These are phyloP conservation scores for Microctonus aethiopoides DNA, from an alignment of 2,888 invertebrate species.

Conservation along the genomic window DNA sequence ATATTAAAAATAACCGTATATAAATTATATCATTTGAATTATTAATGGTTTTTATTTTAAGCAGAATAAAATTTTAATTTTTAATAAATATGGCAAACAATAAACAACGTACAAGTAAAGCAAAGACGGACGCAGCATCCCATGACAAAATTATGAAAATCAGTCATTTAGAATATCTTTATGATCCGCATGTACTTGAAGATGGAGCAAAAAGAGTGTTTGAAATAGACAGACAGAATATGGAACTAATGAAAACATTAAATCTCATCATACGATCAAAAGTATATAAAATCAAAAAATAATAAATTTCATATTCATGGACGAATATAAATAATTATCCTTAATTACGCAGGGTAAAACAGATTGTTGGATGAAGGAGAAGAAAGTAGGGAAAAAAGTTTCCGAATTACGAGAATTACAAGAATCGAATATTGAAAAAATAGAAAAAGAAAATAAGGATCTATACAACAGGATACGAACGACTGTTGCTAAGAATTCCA, in stretches of 20 bases:
- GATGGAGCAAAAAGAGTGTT: constrained; percentile 64
- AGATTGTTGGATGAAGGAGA: constrained; percentile 53
- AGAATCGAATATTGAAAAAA: constrained; percentile 29
- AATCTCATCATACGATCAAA: constrained; percentile 72
- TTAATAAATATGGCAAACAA: neutral
- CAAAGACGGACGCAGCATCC: too few relatives aligned
- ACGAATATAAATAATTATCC: neutral
- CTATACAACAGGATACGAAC: constrained; percentile 45
- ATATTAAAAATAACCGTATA: neutral
- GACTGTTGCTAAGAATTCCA: constrained; percentile 43
- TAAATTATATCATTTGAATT: neutral
- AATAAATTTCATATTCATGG: neutral
- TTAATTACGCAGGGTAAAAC: constrained; percentile 48
- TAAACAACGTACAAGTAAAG: constrained; percentile 23
- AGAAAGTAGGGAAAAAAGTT: constrained; percentile 12
- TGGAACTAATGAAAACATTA: constrained; percentile 71
- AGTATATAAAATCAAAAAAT: constrained; percentile 61
- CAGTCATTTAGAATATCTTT: constrained; percentile 68
- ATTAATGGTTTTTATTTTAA: neutral
- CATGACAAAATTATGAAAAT: constrained; percentile 71
- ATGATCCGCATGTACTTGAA: constrained; percentile 66
- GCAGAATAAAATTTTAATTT: neutral
- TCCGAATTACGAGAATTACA: constrained; percentile 13
- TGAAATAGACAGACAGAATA: constrained; percentile 70
- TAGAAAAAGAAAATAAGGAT: constrained; percentile 46